Base-by-base conservation (phyloP, 2,888 invertebrate species). In the Meteorus cinctellus region DNA sequence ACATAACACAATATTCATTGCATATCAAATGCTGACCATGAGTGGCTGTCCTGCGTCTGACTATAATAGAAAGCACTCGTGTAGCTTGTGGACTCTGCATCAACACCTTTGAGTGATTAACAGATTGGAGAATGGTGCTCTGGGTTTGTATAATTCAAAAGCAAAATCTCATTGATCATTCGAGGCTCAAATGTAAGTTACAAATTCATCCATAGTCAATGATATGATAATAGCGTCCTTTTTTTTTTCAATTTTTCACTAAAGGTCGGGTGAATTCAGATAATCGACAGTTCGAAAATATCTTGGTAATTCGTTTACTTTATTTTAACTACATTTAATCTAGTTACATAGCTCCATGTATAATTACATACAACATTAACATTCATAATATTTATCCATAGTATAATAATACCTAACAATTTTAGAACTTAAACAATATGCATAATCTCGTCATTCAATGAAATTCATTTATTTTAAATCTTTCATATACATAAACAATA, bases 361-460 rank as follows among this genome's bases (percentile, higher is more conserved):
- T 83, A 79, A 78, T 80, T 84, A 86, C 86, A 83, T 84, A 86
- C 84, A 87, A 87, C 84, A 82, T 82, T 84, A 87, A 87, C 87
- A 87, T 87, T 86, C 83, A 87, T 87, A 84, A 84, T 85, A 80
- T 83, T 82, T 82, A 82, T 81, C 73, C 81, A 85, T 66, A 66
- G 41, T 48, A 72, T 2, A 34, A 34, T 72, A 34, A 66, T 84
- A 85, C 83, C 84, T 86, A 87, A 85, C 83, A 87, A 86, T 84
- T 85, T 85, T 84, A 84, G 86, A 87, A 85, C 83, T 82, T 82
- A 83, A 84, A 84, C 81, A 80, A 82, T 79, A 79, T 75, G 77
- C 72, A 76, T 77, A 76, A 74, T 80, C 78, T 78, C 80, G 78
- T 81, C 77, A 75, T 74, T 80, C 60, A 60, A 55, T 55, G 19